Evolutionary conservation across 2,888 invertebrate genomes (phyloP), one percentile per base, ranked within the genome.

Genomic region (Endotricha flammealis): DNA sequence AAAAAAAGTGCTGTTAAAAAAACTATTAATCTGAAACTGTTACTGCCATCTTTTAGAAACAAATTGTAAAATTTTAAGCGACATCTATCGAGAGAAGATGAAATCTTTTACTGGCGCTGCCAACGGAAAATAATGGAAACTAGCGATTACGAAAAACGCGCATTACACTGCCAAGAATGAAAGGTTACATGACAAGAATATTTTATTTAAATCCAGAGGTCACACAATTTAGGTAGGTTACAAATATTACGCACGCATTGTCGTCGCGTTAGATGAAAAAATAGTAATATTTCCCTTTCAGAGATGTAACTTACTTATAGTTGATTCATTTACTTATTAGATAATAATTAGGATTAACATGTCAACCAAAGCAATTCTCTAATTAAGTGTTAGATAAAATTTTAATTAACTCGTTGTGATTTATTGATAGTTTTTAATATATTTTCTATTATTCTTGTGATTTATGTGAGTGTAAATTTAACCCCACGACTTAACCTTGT

Each of bases 301-400:
- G 59, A 71, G 65, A 67, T 66, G 69, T 73, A 68, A 71, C 62
- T 63, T 62, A 16, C 42, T 53, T 59, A 68, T 73, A 74, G 71
- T 69, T 59, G 63, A 45, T 62, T 64, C 47, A 24, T 33, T 12
- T 33, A 24, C 20, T 23, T 17, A 32, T 40, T 31, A 32, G 27
- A 35, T 29, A 35, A 29, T 22, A 29, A 29, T 20, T 29, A 12
- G 1, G 9, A 29, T 1, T 9, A n/a, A 12, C 17, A 25, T 33
- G 25, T 10, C 25, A 30, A 30, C 20, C 6, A 22, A 27, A 40
- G 43, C 38, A 36, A 41, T 37, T 29, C 14, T 13, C 20, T 9
- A 23, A 24, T 29, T 38, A 24, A 32, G 32, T 33, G 32, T 16
- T 24, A 13, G 36, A 8, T 33, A 27, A 32, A 8, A 38, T 28